Evolutionary conservation across 1,140 invertebrate species (phyloP), one percentile per base, ranked within the genome.

Genomic region (Chionoecetes opilio): DNA sequence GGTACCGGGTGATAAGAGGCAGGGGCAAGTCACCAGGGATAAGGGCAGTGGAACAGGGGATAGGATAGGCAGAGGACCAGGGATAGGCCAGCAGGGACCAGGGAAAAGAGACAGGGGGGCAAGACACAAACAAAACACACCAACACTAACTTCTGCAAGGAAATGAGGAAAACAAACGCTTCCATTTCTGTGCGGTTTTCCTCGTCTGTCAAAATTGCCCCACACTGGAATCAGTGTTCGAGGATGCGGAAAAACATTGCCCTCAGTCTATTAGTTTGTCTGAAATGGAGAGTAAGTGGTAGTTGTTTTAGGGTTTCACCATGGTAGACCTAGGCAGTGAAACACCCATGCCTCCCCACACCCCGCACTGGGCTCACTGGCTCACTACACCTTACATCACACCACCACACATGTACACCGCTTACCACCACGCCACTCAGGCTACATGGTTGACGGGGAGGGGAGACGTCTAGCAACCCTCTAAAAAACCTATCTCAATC

Each of bases 141-240:
- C n/a, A 34, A 92, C 32, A 75, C 35, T 63, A 31, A 95, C 94
- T 92, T 92, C 91, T 95, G 82, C 38, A 95, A 85, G 53, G n/a
- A 92, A 32, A 90, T 87, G 35, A 95, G 94, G n/a, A n/a, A 41
- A 95, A 95, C 94, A 95, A n/a, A 92, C 89, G 89, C 94, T 92
- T 95, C n/a, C 94, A 95, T 92, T 95, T 95, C 34, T 92, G 94
- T 17, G 94, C 38, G n/a, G 32, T 92, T 95, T 17, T 92, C 90
- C 85, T 95, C 94, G 53, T n/a, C 94, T 92, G 90, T 95, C 94
- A 63, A 92, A 95, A 82, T 95, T 95, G 82, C n/a, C n/a, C n/a
- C 87, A 91, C 75, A 95, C 75, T 85, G 35, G 94, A 95, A 91
- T 95, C 94, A 87, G 90, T 92, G 35, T 53, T 95, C 84, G 93